These are phyloP conservation scores for Eretmochelys imbricata DNA, from an alignment of 2,113 vertebrate genomes.

Conservation along the genomic window DNA sequence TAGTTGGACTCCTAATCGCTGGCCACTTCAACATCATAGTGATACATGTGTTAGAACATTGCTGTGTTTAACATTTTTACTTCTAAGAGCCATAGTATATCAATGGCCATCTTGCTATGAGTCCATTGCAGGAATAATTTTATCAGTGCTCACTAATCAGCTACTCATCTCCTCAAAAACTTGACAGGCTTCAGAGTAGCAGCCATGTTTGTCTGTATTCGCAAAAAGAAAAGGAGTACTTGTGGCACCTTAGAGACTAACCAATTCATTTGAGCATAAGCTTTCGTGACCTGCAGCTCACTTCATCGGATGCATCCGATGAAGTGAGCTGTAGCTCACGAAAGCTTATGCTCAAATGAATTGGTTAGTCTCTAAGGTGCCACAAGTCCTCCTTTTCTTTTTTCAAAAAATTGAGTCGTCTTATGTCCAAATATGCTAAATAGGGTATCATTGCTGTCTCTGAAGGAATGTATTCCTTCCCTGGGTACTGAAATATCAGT, in stretches of 20 bases:
- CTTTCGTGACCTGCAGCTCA: too few relatives aligned
- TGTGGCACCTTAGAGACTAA: too few relatives aligned
- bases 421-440: background rate
- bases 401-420: background rate
- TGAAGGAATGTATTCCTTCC: background rate
- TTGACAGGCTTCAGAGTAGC: too few relatives aligned
- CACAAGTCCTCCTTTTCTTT: too few relatives aligned
- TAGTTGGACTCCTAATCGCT: background rate
- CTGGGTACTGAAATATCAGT: background rate
- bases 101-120: fast-evolving
- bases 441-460: background rate
- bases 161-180: background rate
- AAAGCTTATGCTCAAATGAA: too few relatives aligned
- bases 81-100: background rate
- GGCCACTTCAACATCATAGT: background rate
- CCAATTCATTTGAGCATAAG: too few relatives aligned
- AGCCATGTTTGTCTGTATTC: too few relatives aligned
- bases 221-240: too few relatives aligned
- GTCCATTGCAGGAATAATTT: background rate
- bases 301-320: too few relatives aligned
- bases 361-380: too few relatives aligned
- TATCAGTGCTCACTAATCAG: background rate
- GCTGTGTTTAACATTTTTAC: background rate
- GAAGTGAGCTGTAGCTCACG: too few relatives aligned
- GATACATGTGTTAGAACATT: background rate